A percentile compares a stretch with the other conserved stretches of the same genome.
Evolutionary conservation across 2,113 vertebrate species (phyloP).

Genomic region (Scomber japonicus): DNA sequence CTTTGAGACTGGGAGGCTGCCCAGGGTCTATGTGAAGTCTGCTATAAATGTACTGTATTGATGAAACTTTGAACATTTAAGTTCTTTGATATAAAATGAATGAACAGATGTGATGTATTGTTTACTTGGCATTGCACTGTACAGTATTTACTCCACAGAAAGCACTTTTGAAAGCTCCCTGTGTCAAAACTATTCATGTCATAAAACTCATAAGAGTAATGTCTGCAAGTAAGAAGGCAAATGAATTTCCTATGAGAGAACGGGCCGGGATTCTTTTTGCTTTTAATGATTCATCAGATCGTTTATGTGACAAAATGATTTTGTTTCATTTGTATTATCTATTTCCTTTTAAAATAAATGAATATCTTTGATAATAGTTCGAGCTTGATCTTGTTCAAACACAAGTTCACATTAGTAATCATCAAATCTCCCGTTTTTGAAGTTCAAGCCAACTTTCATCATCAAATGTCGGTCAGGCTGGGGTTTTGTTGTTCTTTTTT

Average conservation of each 20-base stretch:
- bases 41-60: conserved; percentile 78
- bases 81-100: conserved; percentile 81
- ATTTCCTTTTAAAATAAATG: conserved; percentile 81
- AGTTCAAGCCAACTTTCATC: conserved; percentile 55
- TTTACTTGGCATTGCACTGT: conserved; percentile 81
- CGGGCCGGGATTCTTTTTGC: conserved; percentile 46
- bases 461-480: conserved; percentile 35
- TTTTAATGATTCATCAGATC: conserved; percentile 75
- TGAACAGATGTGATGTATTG: conserved; percentile 81
- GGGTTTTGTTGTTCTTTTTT: neutral
- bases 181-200: conserved; percentile 65
- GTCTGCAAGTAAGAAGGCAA: conserved; percentile 51
- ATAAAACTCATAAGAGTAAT: conserved; percentile 53
- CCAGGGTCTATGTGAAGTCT: conserved; percentile 71
- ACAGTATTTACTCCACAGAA: conserved; percentile 72
- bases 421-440: conserved; percentile 35
- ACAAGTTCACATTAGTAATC: conserved; percentile 13
- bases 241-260: conserved; percentile 53
- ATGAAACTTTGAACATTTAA: conserved; percentile 73
- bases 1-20: conserved; percentile 55
- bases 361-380: conserved; percentile 80
- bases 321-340: conserved; percentile 78
- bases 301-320: conserved; percentile 69
- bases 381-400: conserved; percentile 62
- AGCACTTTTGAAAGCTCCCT: conserved; percentile 65